Conservation (phyloP, 2,888 invertebrate species). For the Coremacera marginata region DNA sequence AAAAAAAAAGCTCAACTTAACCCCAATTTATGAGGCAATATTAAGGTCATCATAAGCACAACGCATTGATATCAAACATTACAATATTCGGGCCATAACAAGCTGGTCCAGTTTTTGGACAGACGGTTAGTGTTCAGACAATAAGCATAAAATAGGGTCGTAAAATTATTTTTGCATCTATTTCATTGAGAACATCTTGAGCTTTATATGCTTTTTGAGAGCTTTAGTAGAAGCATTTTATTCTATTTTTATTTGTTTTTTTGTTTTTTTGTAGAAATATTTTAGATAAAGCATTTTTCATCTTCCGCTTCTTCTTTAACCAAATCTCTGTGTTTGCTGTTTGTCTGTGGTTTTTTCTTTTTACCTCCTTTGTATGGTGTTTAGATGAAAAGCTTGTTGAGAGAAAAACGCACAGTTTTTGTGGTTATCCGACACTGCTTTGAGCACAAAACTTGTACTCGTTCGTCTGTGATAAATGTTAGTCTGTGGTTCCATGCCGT, state of each 20-base stretch:
- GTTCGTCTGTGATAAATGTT: too few relatives aligned
- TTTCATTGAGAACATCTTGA: not conserved
- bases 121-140: too few relatives aligned
- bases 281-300: not conserved
- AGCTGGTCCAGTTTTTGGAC: not conserved
- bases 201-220: not conserved
- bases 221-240: too few relatives aligned
- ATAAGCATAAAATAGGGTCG: too few relatives aligned
- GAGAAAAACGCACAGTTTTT: too few relatives aligned
- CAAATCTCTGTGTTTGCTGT: not conserved
- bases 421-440: too few relatives aligned
- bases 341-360: not conserved
- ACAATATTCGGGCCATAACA: not conserved
- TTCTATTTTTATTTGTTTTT: not conserved
- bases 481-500: too few relatives aligned
- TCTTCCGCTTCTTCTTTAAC: not conserved
- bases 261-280: not conserved
- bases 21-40: constrained; percentile 13
- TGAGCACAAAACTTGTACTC: too few relatives aligned
- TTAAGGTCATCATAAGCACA: not conserved
- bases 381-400: too few relatives aligned
- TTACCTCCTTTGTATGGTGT: too few relatives aligned
- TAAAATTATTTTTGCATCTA: too few relatives aligned
- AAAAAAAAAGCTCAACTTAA: not conserved
- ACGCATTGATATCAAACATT: too few relatives aligned